Conservation (phyloP, 2,113 vertebrate species). For the Lasiurus borealis region DNA sequence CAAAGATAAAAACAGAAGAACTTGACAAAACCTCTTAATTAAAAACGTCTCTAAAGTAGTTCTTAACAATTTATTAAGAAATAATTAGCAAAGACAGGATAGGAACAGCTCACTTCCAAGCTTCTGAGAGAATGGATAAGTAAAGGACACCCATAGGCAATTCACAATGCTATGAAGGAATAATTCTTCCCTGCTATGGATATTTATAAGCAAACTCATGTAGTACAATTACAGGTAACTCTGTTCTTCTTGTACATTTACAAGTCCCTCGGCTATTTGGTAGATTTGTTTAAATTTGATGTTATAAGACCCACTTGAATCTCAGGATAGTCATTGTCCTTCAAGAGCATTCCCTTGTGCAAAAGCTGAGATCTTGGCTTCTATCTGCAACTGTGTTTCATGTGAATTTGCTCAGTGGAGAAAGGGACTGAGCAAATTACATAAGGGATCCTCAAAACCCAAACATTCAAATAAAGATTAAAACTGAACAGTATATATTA, state of each 20-base stretch:
- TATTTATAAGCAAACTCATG: slow-evolving; percentile 8
- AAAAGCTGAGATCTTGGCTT: slow-evolving; percentile 31
- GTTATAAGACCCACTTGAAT: neutral
- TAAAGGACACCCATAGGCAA: neutral
- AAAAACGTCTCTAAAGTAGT: slow-evolving; percentile 8
- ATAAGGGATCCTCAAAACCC: neutral
- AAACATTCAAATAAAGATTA: slow-evolving; percentile 44
- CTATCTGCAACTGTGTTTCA: slow-evolving; percentile 33
- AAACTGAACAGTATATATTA: slow-evolving; percentile 1
- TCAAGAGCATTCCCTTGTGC: neutral
- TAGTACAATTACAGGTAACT: neutral
- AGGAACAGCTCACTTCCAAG: too few species aligned
- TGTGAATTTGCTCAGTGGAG: slow-evolving; percentile 18
- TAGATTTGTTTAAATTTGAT: slow-evolving; percentile 25
- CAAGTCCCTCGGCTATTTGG: neutral
- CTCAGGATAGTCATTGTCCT: slow-evolving; percentile 8
- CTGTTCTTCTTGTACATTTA: neutral
- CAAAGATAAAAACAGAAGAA: slow-evolving; percentile 40
- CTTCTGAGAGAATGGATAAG: neutral
- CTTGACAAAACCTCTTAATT: neutral
- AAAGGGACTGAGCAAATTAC: neutral
- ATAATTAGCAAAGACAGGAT: neutral
- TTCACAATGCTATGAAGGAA: neutral
- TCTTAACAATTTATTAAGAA: slow-evolving; percentile 48
- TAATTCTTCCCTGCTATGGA: neutral